phyloP scores from a whole-genome alignment of 2,888 invertebrate species.

The Dynastes tityus region DNA sequence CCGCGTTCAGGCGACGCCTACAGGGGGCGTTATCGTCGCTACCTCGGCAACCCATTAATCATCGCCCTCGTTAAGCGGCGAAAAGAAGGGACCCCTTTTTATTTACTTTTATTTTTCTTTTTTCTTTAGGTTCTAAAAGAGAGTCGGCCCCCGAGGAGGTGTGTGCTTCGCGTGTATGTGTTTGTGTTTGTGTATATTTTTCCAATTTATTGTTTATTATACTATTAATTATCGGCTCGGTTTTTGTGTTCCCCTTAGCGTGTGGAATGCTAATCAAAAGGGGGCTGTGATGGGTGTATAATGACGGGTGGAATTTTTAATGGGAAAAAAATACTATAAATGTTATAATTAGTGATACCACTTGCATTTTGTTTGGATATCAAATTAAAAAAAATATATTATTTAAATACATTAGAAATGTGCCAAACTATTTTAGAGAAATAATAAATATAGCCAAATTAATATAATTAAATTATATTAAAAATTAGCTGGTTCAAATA shows the following conservation, averaged over 20 bases:
- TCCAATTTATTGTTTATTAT: conserved; percentile 41
- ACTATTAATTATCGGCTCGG: conserved; percentile 37
- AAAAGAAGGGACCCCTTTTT: conserved; percentile 40
- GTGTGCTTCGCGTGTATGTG: neutral
- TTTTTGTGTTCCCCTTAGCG: conserved; percentile 1
- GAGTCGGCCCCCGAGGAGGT: neutral
- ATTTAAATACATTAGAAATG: too few relatives aligned
- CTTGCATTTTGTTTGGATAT: too few relatives aligned
- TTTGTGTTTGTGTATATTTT: conserved; percentile 17
- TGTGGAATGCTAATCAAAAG: neutral
- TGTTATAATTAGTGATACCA: too few relatives aligned
- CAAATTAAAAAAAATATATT: too few relatives aligned
- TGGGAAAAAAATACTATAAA: too few relatives aligned
- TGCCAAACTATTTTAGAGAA: too few relatives aligned
- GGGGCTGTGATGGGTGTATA: too few relatives aligned
- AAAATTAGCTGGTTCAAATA: too few relatives aligned
- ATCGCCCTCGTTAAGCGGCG: conserved; percentile 63
- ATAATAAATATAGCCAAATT: too few relatives aligned
- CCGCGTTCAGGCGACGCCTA: conserved; percentile 60
- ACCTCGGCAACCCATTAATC: conserved; percentile 62
- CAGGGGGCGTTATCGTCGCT: conserved; percentile 52
- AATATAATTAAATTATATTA: too few relatives aligned
- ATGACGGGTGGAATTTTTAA: too few relatives aligned
- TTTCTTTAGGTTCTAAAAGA: neutral
- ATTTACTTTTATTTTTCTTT: neutral